Conservation (phyloP, 2,113 vertebrate species). For the pig (Sus scrofa) region T2T-Sscrofa CM000824.6:225090501-225091000, state of each 20-base stretch:
- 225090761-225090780: too few relatives aligned
- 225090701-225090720: not conserved
- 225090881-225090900: slow-evolving; percentile 77
- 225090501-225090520: not conserved
- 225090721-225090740: not conserved
- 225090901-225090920: slow-evolving; percentile 85
- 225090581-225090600: not conserved
- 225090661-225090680: not conserved
- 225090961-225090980: slow-evolving; percentile 81
- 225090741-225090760: not conserved
- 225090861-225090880: slow-evolving; percentile 83
- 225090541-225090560: too few relatives aligned
- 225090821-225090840: slow-evolving; percentile 84
- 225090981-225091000: slow-evolving; percentile 80
- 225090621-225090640: not conserved
- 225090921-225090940: slow-evolving; percentile 82
- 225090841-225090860: slow-evolving; percentile 83
- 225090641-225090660: not conserved
- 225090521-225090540: not conserved
- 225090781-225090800: too few relatives aligned
- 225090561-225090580: not conserved
- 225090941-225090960: slow-evolving; percentile 82
- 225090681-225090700: not conserved
- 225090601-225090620: not conserved
- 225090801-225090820: too few relatives aligned